Base-by-base conservation (phyloP, 2,888 invertebrate genomes). In the Sesia bembeciformis region DNA sequence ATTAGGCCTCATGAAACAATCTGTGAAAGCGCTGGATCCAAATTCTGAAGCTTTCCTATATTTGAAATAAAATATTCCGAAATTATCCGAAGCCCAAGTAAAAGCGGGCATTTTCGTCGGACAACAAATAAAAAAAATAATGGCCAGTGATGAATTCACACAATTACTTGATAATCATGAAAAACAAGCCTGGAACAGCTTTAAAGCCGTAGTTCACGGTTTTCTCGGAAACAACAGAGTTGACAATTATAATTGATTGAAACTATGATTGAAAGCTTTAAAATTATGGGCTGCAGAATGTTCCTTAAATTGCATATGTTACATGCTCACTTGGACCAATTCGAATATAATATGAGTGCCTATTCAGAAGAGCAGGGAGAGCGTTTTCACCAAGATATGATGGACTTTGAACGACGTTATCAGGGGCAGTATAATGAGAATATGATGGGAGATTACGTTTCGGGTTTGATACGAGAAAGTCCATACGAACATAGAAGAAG, bases 141-240 rank as follows among this genome's bases (percentile, higher is more conserved):
- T 51, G 40, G 8, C 39, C 4, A 4, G n/a, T 51, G 51, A 51
- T 5, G 40, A 51, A 39, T 51, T 51, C 40, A 1, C 51, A 51
- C 3, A 39, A 4, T 39, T 51, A 5, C 40, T 51, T 1, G 39
- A 51, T 7, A 6, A 5, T 6, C 7, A 39, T 40, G 40, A 51
- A 51, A 5, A 51, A 51, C 40, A 6, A 40, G 40, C 40, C 4
- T 51, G 51, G 59, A 52, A 56, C 59, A 63, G 60, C 52, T 52
- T 59, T 59, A 61, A 61, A 40, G 46, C 49, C 60, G 61, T 59
- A 49, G 51, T 61, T 52, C 50, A 49, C 58, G 60, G 58, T 46
- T 63, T 60, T 56, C 53, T 60, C 40, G 57, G 58, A 40, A 60
- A 60, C 51, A 56, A 53, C 5, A 59, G 56, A 54, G 57, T 58